A percentile compares a stretch with the other conserved stretches of the same genome.
phyloP scores from a whole-genome alignment of 2,888 invertebrate genomes.

The Idaea aversata region DNA sequence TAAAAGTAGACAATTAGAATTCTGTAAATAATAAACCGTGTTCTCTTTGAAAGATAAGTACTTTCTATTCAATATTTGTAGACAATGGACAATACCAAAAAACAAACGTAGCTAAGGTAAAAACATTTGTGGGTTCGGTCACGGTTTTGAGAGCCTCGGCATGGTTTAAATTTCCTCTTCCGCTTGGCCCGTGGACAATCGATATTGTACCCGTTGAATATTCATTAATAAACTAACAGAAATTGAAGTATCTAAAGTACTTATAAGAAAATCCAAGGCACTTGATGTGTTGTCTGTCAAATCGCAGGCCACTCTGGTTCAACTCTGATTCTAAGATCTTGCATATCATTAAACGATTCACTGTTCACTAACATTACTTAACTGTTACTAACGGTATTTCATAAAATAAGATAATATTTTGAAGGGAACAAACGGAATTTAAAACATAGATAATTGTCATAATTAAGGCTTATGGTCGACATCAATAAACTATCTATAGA shows the following conservation, averaged over 20 bases:
- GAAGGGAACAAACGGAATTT: too few species aligned
- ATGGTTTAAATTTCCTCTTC: slow-evolving; percentile 74
- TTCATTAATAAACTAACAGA: slow-evolving; percentile 66
- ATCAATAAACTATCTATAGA: too few species aligned
- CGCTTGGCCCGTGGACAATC: slow-evolving; percentile 70
- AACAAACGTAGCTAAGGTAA: slow-evolving; percentile 54
- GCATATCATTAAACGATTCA: too few species aligned
- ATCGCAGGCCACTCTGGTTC: too few species aligned
- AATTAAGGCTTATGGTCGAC: too few species aligned
- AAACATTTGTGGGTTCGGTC: slow-evolving; percentile 68
- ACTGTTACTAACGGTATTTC: too few species aligned
- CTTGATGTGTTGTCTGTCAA: too few species aligned
- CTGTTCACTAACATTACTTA: too few species aligned
- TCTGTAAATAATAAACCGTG: slow-evolving; percentile 10
- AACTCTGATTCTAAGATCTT: too few species aligned
- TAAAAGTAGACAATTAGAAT: neutral
- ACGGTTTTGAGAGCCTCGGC: slow-evolving; percentile 65
- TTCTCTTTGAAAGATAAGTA: slow-evolving; percentile 16
- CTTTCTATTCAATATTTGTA: slow-evolving; percentile 30
- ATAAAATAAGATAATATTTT: too few species aligned
- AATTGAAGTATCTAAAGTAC: slow-evolving; percentile 20
- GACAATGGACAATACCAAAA: slow-evolving; percentile 32
- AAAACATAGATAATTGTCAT: too few species aligned
- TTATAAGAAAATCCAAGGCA: too few species aligned
- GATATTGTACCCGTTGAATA: slow-evolving; percentile 68